Evolutionary conservation across 2,797 vertebrate species (phyloP).

Genomic region (Catharus ustulatus): DNA sequence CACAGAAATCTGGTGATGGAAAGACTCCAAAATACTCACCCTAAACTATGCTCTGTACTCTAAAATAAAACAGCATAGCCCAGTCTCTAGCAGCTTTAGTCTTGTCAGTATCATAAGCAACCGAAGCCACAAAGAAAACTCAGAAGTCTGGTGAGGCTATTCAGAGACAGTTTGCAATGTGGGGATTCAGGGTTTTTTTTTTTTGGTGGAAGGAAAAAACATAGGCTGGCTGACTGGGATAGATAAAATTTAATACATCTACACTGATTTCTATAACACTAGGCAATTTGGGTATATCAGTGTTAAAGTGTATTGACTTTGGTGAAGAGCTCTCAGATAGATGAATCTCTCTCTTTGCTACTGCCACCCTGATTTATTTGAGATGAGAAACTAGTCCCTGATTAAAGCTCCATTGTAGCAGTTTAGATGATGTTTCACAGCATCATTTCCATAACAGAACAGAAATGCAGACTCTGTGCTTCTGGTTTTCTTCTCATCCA

Average conservation of each 20-base stretch:
- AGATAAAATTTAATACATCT: not conserved
- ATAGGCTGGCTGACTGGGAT: not conserved
- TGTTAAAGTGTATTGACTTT: not conserved
- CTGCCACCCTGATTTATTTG: not conserved
- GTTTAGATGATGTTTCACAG: not conserved
- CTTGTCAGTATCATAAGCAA: not conserved
- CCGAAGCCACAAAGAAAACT: not conserved
- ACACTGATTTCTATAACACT: not conserved
- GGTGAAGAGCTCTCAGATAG: not conserved
- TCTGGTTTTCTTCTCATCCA: not conserved
- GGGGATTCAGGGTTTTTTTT: accelerated
- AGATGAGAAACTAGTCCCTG: not conserved
- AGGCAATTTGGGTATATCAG: not conserved
- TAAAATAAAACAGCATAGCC: not conserved
- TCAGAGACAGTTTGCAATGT: not conserved
- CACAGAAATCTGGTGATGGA: not conserved
- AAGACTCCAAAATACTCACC: not conserved
- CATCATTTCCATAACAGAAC: not conserved
- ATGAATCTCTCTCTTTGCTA: not conserved
- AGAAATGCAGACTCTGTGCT: not conserved
- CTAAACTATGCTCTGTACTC: not conserved
- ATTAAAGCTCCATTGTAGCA: not conserved
- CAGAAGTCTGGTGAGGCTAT: not conserved
- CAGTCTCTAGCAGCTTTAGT: not conserved
- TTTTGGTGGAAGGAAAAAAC: not conserved